Base-by-base conservation (phyloP, 2,888 invertebrate genomes). In the Chirona hameri region DNA sequence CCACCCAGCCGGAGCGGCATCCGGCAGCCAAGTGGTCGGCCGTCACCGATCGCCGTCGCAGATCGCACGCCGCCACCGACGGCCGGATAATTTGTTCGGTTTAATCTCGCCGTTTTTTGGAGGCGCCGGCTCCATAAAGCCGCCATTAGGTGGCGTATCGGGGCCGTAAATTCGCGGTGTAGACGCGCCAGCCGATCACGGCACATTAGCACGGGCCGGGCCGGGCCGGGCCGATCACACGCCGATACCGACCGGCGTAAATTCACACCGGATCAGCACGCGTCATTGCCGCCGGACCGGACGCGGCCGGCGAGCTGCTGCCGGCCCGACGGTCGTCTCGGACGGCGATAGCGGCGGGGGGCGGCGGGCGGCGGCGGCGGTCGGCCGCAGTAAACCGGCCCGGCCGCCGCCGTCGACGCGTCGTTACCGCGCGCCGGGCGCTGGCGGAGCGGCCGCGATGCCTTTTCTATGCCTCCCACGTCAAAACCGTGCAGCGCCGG, bases 381-480 rank as follows among this genome's bases (percentile, higher is more conserved):
- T 9, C n/a, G 27, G 65, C 27, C 65, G 65, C n/a, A 2, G n/a
- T n/a, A 65, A 5, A 65, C n/a, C 29, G 69, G n/a, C 48, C 12
- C 48, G 69, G 29, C n/a, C 69, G 69, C 69, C 69, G 69, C 29
- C 27, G 69, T n/a, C 60, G 60, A 5, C 60, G 60, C 60, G 57
- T 57, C 57, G 57, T 57, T 48, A 10, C 48, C 48, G 12, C 48
- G 48, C 60, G 60, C 60, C 60, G 60, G 14, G 14, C 60, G 60
- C 60, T n/a, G 57, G 57, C 57, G 57, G 14, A 27, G 69, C 69
- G 76, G 24, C 39, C 31, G 48, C 48, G 76, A 76, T 76, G 76
- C 76, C 76, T 76, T 76, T 76, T 76, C 76, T 76, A 76, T 76
- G 76, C 76, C 76, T 76, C 39, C 76, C 76, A 76, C 76, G 76